Conservation (phyloP, 2,797 vertebrate genomes). For the Rhynchotus rufescens region DNA sequence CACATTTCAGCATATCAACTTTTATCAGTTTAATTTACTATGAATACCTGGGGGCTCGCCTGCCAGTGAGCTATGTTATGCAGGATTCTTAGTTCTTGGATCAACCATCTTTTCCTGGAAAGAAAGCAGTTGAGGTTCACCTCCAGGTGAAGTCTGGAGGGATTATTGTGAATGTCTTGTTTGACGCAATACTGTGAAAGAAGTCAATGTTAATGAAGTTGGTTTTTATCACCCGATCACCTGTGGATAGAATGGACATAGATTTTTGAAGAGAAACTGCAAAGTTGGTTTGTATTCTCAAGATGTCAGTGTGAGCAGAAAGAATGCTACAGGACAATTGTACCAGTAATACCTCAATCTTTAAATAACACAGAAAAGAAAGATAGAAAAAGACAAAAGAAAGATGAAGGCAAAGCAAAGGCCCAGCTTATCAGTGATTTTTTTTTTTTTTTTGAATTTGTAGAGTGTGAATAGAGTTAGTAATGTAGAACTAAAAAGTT, state of each 20-base stretch:
- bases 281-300: not conserved
- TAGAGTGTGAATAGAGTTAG: not conserved
- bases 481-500: too few relatives aligned
- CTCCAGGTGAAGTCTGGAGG: not conserved
- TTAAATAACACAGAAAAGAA: not conserved
- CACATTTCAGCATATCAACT: not conserved
- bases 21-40: not conserved
- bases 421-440: not conserved
- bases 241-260: not conserved
- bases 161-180: not conserved
- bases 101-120: not conserved
- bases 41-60: not conserved
- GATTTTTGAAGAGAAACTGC: not conserved
- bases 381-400: not conserved
- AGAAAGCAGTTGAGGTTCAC: not conserved
- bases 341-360: not conserved
- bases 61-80: not conserved
- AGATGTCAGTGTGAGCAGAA: not conserved
- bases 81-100: not conserved
- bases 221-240: not conserved
- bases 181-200: not conserved
- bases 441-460: not conserved
- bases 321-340: not conserved
- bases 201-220: not conserved
- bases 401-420: not conserved